phyloP scores from a whole-genome alignment of 2,113 vertebrate species.

The Cercocebus atys region DNA sequence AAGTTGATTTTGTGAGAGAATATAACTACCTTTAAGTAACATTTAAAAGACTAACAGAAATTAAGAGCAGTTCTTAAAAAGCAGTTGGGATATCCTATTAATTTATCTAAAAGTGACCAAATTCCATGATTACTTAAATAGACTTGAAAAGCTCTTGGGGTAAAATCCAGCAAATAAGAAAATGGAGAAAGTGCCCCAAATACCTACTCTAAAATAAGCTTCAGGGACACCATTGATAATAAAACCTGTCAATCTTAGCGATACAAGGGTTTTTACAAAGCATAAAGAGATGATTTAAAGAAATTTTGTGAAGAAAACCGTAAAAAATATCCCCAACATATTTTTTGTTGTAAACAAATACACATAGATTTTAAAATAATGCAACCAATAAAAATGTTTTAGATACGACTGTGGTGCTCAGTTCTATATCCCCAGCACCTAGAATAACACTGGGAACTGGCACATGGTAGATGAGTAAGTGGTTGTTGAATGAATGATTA shows the following conservation, averaged over 20 bases:
- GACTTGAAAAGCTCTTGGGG: slow-evolving; percentile 6
- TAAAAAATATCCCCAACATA: neutral
- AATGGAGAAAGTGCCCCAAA: neutral
- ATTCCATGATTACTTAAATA: slow-evolving; percentile 34
- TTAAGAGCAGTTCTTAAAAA: slow-evolving; percentile 48
- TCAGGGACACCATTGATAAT: neutral
- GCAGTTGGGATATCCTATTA: neutral
- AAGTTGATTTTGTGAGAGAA: slow-evolving; percentile 46
- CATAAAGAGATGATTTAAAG: neutral
- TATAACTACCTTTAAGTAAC: slow-evolving; percentile 44
- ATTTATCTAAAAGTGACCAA: neutral
- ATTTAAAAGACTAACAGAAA: slow-evolving; percentile 40
- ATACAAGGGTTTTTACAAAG: neutral
- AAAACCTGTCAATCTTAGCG: neutral
- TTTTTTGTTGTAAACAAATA: neutral
- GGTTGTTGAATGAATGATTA: neutral
- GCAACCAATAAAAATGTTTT: neutral
- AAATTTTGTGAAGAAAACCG: neutral
- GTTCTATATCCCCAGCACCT: neutral
- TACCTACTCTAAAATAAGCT: neutral
- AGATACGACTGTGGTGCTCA: neutral
- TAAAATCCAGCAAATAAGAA: slow-evolving; percentile 39
- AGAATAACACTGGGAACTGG: neutral
- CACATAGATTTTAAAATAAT: neutral
- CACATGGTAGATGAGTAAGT: neutral